phyloP scores from a whole-genome alignment of 2,113 vertebrate genomes.

The Rallus limicola region DNA sequence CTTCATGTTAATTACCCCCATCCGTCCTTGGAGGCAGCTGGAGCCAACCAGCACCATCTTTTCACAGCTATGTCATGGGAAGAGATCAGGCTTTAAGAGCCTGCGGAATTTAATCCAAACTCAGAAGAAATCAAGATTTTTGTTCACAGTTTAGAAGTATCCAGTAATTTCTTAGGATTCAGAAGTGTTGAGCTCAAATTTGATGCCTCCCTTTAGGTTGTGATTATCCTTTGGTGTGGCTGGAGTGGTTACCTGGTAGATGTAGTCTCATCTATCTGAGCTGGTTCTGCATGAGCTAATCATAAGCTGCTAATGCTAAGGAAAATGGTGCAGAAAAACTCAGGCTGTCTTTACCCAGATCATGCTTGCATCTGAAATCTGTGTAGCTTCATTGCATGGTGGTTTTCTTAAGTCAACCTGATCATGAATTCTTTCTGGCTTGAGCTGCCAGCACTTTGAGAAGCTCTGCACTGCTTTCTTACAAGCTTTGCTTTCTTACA shows the following conservation, averaged over 20 bases:
- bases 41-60: not conserved
- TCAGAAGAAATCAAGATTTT: not conserved
- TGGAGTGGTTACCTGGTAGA: not conserved
- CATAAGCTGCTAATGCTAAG: not conserved
- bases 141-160: not conserved
- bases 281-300: not conserved
- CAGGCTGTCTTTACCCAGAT: not conserved
- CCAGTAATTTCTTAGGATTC: not conserved
- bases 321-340: not conserved
- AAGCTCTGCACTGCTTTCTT: not conserved
- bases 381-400: accelerated
- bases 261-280: not conserved
- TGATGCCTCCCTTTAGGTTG: not conserved
- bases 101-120: not conserved
- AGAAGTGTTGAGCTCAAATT: not conserved
- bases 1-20: slow-evolving; percentile 7
- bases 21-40: not conserved
- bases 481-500: not conserved
- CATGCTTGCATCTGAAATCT: not conserved
- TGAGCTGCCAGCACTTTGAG: not conserved
- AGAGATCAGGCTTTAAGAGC: not conserved
- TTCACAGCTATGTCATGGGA: not conserved
- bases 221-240: not conserved
- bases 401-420: not conserved
- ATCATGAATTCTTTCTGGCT: not conserved